Evolutionary conservation across 2,113 vertebrate species (phyloP).

Genomic region (Archilochus colubris): DNA sequence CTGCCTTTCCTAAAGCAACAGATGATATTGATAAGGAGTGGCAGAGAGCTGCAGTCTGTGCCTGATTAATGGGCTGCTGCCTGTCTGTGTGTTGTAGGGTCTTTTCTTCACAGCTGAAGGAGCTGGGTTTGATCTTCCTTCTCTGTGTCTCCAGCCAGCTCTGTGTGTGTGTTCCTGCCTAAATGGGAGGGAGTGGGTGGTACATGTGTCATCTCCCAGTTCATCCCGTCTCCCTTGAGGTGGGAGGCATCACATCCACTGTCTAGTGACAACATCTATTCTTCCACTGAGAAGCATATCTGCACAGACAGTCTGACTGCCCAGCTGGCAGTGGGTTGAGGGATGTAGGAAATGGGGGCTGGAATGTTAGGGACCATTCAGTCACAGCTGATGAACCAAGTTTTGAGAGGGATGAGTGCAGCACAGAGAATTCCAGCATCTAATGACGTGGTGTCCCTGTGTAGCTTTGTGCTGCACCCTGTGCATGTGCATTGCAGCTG

Average conservation of each 20-base stretch:
- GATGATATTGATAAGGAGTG: not conserved
- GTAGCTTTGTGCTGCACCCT: not conserved
- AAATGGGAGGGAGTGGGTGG: not conserved
- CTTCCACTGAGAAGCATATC: fast-evolving
- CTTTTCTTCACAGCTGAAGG: not conserved
- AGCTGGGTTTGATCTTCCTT: not conserved
- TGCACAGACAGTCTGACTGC: not conserved
- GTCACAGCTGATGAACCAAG: not conserved
- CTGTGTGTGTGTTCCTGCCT: not conserved
- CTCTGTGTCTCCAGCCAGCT: not conserved
- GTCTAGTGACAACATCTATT: not conserved
- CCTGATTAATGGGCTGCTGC: not conserved
- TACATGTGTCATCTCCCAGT: fast-evolving
- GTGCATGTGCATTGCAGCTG: not conserved
- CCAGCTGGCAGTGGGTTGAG: not conserved
- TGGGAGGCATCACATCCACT: not conserved
- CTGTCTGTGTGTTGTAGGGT: not conserved
- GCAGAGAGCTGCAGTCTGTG: not conserved
- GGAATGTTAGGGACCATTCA: not conserved
- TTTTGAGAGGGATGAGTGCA: not conserved
- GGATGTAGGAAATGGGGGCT: not conserved
- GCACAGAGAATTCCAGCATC: not conserved
- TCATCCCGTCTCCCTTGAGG: not conserved
- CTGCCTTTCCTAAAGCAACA: not conserved
- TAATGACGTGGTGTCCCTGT: not conserved